Percentiles rank a stretch among this genome's conserved stretches.
Evolutionary conservation across 2,888 invertebrate species (phyloP).

Genomic region (Macrophya alboannulata): DNA sequence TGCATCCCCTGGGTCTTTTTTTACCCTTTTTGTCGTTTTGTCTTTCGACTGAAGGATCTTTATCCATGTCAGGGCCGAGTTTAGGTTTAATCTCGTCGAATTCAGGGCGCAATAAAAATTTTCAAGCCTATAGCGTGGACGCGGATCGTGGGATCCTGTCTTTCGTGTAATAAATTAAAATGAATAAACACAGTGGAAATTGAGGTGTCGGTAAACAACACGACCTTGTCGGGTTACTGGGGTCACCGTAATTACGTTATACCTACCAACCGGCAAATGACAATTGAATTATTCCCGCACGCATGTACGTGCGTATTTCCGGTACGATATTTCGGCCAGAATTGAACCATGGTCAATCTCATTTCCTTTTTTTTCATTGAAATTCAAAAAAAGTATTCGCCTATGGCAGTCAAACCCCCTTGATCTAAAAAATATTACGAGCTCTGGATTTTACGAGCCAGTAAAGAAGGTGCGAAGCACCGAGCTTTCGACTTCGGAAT

Average conservation of each 20-base stretch:
- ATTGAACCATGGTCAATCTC: neutral
- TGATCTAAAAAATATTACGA: neutral
- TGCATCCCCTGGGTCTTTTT: neutral
- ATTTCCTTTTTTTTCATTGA: neutral
- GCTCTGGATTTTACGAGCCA: neutral
- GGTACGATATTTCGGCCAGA: neutral
- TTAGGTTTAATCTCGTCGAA: neutral
- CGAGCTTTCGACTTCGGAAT: slow-evolving; percentile 7
- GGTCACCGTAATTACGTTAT: slow-evolving; percentile 34
- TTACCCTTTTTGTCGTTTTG: neutral
- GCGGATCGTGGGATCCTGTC: slow-evolving; percentile 41
- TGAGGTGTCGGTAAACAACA: slow-evolving; percentile 18
- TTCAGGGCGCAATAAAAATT: neutral
- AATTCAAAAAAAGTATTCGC: neutral
- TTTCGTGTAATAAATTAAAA: slow-evolving; percentile 30
- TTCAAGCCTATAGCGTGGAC: slow-evolving; percentile 7
- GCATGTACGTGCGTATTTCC: slow-evolving; percentile 17
- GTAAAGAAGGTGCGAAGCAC: neutral
- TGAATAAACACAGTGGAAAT: slow-evolving; percentile 6
- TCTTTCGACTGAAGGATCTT: neutral
- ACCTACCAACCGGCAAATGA: slow-evolving; percentile 19
- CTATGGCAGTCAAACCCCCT: neutral
- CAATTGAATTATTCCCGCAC: slow-evolving; percentile 49
- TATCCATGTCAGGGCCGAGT: slow-evolving; percentile 8
- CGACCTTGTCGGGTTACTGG: slow-evolving; percentile 40